Evolutionary conservation across 2,797 vertebrate genomes (phyloP), one percentile per base, ranked within the genome.

Genomic region (Xiphophorus birchmanni): DNA sequence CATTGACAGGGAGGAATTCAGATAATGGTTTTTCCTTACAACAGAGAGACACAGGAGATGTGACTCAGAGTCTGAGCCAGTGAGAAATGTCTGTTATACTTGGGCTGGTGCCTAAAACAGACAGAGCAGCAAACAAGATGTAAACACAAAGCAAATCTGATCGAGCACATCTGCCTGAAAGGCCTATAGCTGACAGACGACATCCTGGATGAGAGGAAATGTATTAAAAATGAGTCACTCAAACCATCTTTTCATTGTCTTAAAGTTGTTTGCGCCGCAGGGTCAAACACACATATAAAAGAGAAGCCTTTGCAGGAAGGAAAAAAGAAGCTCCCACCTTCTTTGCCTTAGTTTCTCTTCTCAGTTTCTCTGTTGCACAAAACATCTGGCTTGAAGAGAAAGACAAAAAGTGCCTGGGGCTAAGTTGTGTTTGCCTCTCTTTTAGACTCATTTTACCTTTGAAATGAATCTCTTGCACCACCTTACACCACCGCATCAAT

Each of bases 31-130:
- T 89, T 88, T 89, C 74, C 76, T 73, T 60, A 87, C 88, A 89
- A 88, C 32, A 58, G 80, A 92, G 80, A 75, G 84, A 79, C 88
- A 85, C 77, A 85, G 86, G 85, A 89, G 89, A 86, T 81, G 88
- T 88, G 89, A 88, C 78, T 90, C 82, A 84, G 79, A 85, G 87
- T 65, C 84, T 63, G 65, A 80, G 80, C 65, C 2, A 7, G 76
- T 89, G 90, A 90, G 89, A 80, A 82, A 81, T 77, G 84, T 78
- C 84, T 90, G 82, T 89, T 92, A 91, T 45, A 86, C 85, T 93
- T 92, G 93, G 90, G 88, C n/a, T 29, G 26, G 7, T 74, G 86
- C 84, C 88, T 76, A 77, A 74, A 82, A 85, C 75, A 81, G 81
- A 85, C 80, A 74, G 54, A 83, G 45, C 60, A 74, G 65, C 67